Evolutionary conservation across 2,113 vertebrate genomes (phyloP), one percentile per base, ranked within the genome.

Genomic region (Mungos mungo): DNA sequence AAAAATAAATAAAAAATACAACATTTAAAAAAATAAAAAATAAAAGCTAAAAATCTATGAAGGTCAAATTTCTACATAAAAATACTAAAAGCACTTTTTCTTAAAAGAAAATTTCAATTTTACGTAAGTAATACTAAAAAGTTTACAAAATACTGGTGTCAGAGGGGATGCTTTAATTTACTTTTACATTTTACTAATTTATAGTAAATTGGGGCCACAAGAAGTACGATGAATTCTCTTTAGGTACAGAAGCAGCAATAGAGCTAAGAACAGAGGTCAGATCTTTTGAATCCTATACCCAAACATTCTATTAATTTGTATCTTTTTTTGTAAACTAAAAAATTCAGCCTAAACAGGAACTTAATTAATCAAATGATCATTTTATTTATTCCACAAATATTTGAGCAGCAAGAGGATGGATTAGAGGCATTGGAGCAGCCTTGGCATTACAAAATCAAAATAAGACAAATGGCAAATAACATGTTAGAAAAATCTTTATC

Each of bases 101-200:
- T 74, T 94, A 57, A 84, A 83, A 84, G 38, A 63, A 68, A 63
- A 72, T 89, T 47, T 93, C 38, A 92, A 95, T 79, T 79, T 84
- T 47, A 63, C 65, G 2, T 80, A 88, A 45, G 8, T 50, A 97
- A 93, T 82, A 52, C 2, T 35, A 80, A 15, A 0, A 57, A n/a
- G 1, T 68, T 71, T 38, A 38, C 21, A 18, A 95, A 92, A 91
- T 45, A 12, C 54, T 92, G 38, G 18, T 25, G 3, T 86, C 23
- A 19, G 21, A 90, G 2, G 2, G 7, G 19, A 80, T 84, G 31
- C 0, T 33, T 87, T 18, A 72, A 65, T 91, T 90, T 71, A 79
- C 41, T 69, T 25, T 77, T 47, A 31, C 27, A 77, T 47, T 31
- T 47, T 47, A 77, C 74, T 47, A 18, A 31, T 77, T 77, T 47